Evolutionary conservation across 2,113 vertebrate species (phyloP), one percentile per base, ranked within the genome.

Genomic region (Lucifuga dentata): DNA sequence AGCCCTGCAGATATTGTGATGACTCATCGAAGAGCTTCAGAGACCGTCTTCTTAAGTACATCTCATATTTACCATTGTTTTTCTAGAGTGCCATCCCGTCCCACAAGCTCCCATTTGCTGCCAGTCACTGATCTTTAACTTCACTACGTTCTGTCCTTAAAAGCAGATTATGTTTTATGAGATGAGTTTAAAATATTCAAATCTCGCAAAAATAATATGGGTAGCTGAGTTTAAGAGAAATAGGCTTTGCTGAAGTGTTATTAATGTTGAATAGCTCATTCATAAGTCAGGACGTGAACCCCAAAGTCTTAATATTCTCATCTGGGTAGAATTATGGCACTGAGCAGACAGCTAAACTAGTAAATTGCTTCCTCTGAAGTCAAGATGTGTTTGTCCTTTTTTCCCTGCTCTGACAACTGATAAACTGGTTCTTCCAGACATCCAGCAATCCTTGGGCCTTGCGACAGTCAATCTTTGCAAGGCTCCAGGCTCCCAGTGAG

Each of bases 361-460:
- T 75, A 80, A 78, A 77, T 76, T 24, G 43, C 33, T 39, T 65
- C 55, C 41, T 63, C 62, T 40, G 44, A 71, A 73, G 68, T 57
- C 63, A 32, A 50, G 68, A 64, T 66, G 56, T 57, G n/a, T 21
- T 41, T 36, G 26, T 59, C 57, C 26, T 41, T 32, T 41, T 60
- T 80, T 69, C 70, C n/a, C 32, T 57, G 60, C 39, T 58, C 48
- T 69, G 73, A 75, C 81, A 81, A 55, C 59, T 66, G 36, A 76
- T 16, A 58, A 69, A 60, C 67, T 58, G 72, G 83, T 85, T 83
- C 71, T 85, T 80, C 55, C 61, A 71, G 70, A 49, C 60, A 58
- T 16, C 57, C 24, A 56, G 51, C 52, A 91, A 82, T 87, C 78
- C 66, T 76, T 81, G 70, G 82, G 68, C 70, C 79, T 86, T 43